Evolutionary conservation across 1,140 invertebrate species (phyloP).

Genomic region (Drosophila ficusphila): DNA sequence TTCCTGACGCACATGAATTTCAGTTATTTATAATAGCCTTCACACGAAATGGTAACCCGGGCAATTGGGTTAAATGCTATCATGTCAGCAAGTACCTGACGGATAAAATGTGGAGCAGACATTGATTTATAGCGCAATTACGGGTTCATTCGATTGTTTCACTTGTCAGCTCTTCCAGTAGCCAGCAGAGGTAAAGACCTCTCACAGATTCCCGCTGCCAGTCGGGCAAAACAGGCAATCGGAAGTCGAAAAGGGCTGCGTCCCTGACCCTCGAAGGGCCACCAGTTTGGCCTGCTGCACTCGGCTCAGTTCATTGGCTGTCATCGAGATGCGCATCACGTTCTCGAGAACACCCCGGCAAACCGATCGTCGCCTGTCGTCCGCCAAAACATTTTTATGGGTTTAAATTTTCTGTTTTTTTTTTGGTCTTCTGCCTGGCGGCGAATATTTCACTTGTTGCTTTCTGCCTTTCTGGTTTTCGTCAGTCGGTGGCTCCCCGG

Average conservation of each 20-base stretch:
- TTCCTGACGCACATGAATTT: conserved; percentile 43
- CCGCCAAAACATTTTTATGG: conserved; percentile 78
- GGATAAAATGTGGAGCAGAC: conserved; percentile 70
- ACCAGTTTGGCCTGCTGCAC: conserved; percentile 27
- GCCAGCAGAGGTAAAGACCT: conserved; percentile 1
- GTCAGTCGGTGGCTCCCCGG: conserved; percentile 1
- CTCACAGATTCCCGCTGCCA: conserved; percentile 5
- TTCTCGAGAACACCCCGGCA: conserved; percentile 40
- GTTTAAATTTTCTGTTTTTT: conserved; percentile 26
- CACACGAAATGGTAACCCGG: conserved; percentile 38
- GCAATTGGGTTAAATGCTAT: conserved; percentile 37
- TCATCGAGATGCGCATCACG: conserved; percentile 56
- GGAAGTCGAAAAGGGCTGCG: conserved; percentile 3
- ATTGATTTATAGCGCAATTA: conserved; percentile 77
- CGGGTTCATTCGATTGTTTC: conserved; percentile 44
- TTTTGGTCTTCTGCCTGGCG: conserved; percentile 30
- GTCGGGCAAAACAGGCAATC: neutral
- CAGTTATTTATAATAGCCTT: conserved; percentile 53
- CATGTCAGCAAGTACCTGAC: conserved; percentile 55
- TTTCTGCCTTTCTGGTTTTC: conserved; percentile 7
- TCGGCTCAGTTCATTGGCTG: conserved; percentile 28
- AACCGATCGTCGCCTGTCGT: conserved; percentile 49
- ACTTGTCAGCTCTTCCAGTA: conserved; percentile 2
- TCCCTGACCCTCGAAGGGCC: conserved; percentile 26
- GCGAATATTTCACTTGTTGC: conserved; percentile 71